phyloP scores from a whole-genome alignment of 2,888 invertebrate genomes.

The Stenchaetothrips biformis region DNA sequence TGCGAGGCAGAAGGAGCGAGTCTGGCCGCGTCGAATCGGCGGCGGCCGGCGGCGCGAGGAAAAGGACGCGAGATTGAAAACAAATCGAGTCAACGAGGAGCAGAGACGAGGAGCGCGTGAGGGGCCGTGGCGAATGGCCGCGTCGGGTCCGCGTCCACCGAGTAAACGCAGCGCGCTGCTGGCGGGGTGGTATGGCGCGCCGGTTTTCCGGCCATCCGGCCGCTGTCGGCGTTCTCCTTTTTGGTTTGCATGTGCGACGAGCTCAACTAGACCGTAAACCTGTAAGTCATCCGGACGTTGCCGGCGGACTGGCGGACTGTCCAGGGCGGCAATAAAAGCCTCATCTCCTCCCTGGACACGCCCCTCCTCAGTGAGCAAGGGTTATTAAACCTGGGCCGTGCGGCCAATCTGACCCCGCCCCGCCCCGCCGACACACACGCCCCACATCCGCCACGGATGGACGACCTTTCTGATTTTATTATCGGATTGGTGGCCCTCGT shows the following conservation, averaged over 20 bases:
- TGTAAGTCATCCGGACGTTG: background rate
- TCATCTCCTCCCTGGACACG: background rate
- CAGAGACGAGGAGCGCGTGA: too few relatives aligned
- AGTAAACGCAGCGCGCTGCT: too few relatives aligned
- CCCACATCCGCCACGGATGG: background rate
- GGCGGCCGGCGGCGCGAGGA: background rate
- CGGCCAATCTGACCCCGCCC: background rate
- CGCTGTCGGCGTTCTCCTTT: background rate
- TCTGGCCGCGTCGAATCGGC: background rate
- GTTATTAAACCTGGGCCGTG: conserved; percentile 7
- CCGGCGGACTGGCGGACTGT: background rate
- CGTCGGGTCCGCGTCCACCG: background rate
- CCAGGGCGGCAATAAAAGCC: background rate
- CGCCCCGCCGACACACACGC: background rate
- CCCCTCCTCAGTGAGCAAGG: background rate
- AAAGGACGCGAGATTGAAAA: background rate
- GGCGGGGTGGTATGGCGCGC: too few relatives aligned
- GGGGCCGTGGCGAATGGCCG: background rate
- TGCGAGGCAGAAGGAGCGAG: background rate
- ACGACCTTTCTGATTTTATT: background rate
- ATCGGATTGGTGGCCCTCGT: background rate
- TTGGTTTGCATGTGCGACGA: background rate
- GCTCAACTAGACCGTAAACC: conserved; percentile 8
- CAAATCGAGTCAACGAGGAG: background rate
- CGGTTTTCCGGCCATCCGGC: too few relatives aligned